Conservation (phyloP, 2,113 vertebrate species). For the Tragelaphus buxtoni region DNA sequence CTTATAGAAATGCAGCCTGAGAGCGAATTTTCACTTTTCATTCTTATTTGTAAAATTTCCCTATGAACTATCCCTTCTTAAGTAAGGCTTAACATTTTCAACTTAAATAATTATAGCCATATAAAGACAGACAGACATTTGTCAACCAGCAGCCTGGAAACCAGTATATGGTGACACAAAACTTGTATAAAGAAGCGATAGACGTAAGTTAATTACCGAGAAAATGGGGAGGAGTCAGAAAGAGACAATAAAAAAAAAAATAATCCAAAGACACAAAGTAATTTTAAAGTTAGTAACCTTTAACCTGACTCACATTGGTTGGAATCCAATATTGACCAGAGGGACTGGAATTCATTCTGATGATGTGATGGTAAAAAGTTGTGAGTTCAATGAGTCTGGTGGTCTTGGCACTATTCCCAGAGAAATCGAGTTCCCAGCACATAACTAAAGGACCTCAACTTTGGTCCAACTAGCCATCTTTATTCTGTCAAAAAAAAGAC, state of each 20-base stretch:
- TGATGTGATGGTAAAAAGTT: conserved; percentile 66
- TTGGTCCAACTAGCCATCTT: conserved; percentile 58
- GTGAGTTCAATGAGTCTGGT: neutral
- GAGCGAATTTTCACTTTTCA: conserved; percentile 57
- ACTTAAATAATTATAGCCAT: conserved; percentile 32
- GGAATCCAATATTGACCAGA: conserved; percentile 37
- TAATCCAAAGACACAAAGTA: neutral
- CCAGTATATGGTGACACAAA: neutral
- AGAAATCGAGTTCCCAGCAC: conserved; percentile 50
- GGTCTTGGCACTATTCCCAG: conserved; percentile 68
- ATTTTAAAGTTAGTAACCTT: conserved; percentile 39
- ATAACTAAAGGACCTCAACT: conserved; percentile 40
- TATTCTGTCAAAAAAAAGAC: conserved; percentile 35
- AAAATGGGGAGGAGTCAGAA: neutral
- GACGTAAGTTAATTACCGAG: conserved; percentile 23
- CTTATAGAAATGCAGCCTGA: conserved; percentile 21
- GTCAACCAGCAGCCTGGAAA: conserved; percentile 39
- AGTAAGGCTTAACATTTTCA: neutral
- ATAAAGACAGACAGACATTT: conserved; percentile 47
- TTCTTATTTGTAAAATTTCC: conserved; percentile 56
- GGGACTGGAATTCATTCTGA: conserved; percentile 52
- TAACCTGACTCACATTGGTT: conserved; percentile 47
- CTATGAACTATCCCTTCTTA: conserved; percentile 20
- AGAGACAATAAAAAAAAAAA: neutral
- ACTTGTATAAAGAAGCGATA: neutral